Percentiles rank a stretch among this genome's conserved stretches.
phyloP scores from a whole-genome alignment of 2,888 invertebrate species.

The Dascillus cervinus region DNA sequence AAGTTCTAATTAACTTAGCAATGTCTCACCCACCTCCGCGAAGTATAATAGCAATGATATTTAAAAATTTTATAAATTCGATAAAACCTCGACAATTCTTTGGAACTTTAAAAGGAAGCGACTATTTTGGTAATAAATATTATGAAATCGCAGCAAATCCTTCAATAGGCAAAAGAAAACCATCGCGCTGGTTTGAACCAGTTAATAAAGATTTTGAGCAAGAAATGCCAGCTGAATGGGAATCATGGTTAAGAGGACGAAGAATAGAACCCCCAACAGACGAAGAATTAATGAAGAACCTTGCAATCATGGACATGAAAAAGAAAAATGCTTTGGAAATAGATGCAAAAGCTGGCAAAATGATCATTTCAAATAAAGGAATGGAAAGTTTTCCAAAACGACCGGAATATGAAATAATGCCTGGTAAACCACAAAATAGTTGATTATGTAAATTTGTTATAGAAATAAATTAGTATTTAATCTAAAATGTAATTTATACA shows the following conservation, averaged over 20 bases:
- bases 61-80: slow-evolving; percentile 57
- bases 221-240: slow-evolving; percentile 81
- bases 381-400: slow-evolving; percentile 35
- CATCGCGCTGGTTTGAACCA: slow-evolving; percentile 69
- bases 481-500: no score
- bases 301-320: slow-evolving; percentile 63
- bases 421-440: slow-evolving; percentile 30
- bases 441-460: no score
- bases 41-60: slow-evolving; percentile 41
- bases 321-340: slow-evolving; percentile 67
- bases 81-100: slow-evolving; percentile 48
- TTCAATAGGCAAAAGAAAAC: slow-evolving; percentile 54
- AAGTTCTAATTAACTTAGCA: no score
- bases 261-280: slow-evolving; percentile 58
- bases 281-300: slow-evolving; percentile 64
- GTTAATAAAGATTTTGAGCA: slow-evolving; percentile 56
- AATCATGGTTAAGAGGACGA: slow-evolving; percentile 69
- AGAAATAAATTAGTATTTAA: no score
- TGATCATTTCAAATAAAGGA: slow-evolving; percentile 44
- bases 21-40: slow-evolving; percentile 31
- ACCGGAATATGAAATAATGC: slow-evolving; percentile 49
- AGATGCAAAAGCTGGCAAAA: slow-evolving; percentile 49
- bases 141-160: slow-evolving; percentile 68
- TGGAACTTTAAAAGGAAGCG: slow-evolving; percentile 58
- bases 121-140: slow-evolving; percentile 76